phyloP scores from a whole-genome alignment of 2,888 invertebrate genomes.

The Acanthosoma haemorrhoidale region DNA sequence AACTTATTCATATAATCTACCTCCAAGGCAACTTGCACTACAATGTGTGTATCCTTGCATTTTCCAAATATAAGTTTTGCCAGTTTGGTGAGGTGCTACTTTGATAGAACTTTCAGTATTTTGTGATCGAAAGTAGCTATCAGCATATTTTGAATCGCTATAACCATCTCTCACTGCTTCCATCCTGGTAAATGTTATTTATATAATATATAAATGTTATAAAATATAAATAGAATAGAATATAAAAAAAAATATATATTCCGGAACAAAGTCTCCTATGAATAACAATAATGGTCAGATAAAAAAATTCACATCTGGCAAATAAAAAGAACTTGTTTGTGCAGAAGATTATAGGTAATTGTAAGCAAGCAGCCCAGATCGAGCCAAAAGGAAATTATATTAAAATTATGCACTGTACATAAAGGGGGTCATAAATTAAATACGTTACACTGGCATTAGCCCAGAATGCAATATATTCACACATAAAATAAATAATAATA shows the following conservation, averaged over 20 bases:
- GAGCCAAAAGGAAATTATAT: no score
- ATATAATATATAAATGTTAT: background rate
- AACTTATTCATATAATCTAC: constrained; percentile 46
- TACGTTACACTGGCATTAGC: no score
- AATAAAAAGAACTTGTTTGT: no score
- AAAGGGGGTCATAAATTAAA: no score
- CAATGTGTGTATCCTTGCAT: constrained; percentile 87
- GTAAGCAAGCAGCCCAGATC: no score
- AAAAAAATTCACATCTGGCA: no score
- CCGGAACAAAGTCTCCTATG: no score
- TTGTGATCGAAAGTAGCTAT: constrained; percentile 46
- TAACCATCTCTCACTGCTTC: constrained; percentile 48
- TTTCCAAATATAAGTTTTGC: constrained; percentile 81
- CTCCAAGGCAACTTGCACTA: constrained; percentile 88
- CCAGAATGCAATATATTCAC: no score
- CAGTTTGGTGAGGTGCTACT: constrained; percentile 63
- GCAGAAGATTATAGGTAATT: no score
- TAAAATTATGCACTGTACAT: no score
- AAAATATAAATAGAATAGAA: background rate
- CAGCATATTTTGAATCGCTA: constrained; percentile 46
- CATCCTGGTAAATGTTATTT: constrained; percentile 43
- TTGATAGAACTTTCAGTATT: constrained; percentile 47
- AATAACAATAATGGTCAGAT: no score
- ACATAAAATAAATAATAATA: no score
- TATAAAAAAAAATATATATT: background rate